phyloP scores from a whole-genome alignment of 2,797 vertebrate genomes.

The Cirrhinus mrigala region DNA sequence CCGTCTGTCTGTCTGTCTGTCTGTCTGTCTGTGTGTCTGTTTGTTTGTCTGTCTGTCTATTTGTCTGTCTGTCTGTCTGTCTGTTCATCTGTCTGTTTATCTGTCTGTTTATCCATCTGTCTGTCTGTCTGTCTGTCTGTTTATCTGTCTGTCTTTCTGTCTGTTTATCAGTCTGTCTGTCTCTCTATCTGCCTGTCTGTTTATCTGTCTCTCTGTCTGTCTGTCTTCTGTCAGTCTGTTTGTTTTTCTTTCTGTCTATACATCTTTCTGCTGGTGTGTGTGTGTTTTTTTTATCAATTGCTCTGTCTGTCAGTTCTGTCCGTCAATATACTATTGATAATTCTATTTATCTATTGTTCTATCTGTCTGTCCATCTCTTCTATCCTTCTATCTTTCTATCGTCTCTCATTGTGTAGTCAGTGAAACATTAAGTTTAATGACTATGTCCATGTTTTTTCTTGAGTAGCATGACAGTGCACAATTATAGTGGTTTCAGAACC shows the following conservation, averaged over 20 bases:
- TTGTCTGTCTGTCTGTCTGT: neutral
- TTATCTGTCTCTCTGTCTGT: neutral
- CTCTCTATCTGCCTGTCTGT: neutral
- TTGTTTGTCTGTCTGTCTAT: neutral
- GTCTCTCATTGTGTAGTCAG: no score
- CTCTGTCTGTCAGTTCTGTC: neutral
- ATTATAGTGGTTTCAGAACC: neutral
- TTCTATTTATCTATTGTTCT: neutral
- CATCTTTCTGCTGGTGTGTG: no score
- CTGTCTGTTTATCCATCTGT: no score
- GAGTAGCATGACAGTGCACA: neutral
- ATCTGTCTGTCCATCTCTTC: neutral
- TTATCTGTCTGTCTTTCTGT: neutral
- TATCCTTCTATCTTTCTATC: neutral
- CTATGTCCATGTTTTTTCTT: neutral
- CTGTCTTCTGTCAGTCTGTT: neutral
- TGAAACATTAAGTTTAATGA: no score
- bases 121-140: no score
- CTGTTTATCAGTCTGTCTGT: accelerated
- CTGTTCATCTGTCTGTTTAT: no score
- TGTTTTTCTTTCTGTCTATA: no score
- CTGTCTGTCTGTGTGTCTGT: neutral
- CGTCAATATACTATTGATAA: neutral
- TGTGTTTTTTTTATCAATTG: neutral
- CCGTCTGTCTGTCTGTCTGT: neutral